Conservation (phyloP, 2,888 invertebrate genomes). For the Drosophila niveifrons region DNA sequence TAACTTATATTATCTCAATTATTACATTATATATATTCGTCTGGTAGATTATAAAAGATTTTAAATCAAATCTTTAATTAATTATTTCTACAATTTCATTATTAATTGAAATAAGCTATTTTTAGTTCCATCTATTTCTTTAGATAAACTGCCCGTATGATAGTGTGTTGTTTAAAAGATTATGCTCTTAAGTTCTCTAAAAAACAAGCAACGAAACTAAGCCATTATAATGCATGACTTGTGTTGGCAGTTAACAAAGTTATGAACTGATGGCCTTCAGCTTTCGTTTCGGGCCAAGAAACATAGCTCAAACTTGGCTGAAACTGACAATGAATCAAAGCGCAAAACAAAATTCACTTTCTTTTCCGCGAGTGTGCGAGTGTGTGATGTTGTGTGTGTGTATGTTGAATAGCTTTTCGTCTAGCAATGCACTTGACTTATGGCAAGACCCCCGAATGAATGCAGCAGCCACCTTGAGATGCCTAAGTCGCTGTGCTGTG, state of each 20-base stretch:
- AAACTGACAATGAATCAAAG: conserved; percentile 41
- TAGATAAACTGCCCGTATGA: too few relatives aligned
- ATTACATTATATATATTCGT: too few relatives aligned
- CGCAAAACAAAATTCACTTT: conserved; percentile 64
- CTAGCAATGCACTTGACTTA: conserved; percentile 70
- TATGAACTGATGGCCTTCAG: conserved; percentile 47
- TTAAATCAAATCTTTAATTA: too few relatives aligned
- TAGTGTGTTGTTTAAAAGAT: too few relatives aligned
- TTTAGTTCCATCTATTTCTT: too few relatives aligned
- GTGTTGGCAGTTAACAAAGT: not conserved
- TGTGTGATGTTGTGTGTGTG: conserved; percentile 20
- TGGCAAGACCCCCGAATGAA: conserved; percentile 50
- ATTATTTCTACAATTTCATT: too few relatives aligned
- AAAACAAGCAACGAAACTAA: not conserved
- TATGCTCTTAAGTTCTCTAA: too few relatives aligned
- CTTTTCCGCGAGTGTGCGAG: conserved; percentile 25
- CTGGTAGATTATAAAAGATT: too few relatives aligned
- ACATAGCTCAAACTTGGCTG: conserved; percentile 42
- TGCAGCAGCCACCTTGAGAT: conserved; percentile 51
- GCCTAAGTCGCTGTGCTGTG: conserved; percentile 22
- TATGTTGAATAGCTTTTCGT: conserved; percentile 40
- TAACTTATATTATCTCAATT: too few relatives aligned
- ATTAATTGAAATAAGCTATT: too few relatives aligned
- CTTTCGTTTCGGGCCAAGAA: conserved; percentile 22
- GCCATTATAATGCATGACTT: not conserved